phyloP scores from a whole-genome alignment of 2,888 invertebrate species.

The Aethes cnicana region DNA sequence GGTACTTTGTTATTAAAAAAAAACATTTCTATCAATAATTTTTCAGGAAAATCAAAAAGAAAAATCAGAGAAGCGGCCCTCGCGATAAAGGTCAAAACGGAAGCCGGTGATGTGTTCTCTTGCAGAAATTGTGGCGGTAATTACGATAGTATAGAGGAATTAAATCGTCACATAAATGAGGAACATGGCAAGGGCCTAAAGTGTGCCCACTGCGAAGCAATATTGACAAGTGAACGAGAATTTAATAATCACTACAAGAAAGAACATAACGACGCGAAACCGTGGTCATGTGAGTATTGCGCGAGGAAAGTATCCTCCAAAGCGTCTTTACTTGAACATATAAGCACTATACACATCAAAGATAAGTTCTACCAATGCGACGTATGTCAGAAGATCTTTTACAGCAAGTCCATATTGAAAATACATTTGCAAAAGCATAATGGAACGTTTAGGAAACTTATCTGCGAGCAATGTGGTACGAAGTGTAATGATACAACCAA shows the following conservation, averaged over 20 bases:
- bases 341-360: constrained; percentile 14
- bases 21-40: too few relatives aligned
- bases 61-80: constrained; percentile 14
- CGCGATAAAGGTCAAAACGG: constrained; percentile 21
- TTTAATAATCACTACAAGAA: constrained; percentile 1
- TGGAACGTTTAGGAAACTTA: constrained; percentile 23
- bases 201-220: constrained; percentile 7
- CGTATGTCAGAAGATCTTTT: constrained; percentile 12
- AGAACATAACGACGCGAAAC: constrained; percentile 6
- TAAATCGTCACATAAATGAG: constrained; percentile 9
- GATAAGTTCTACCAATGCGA: constrained; percentile 18
- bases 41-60: constrained; percentile 18
- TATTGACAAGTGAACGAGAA: neutral
- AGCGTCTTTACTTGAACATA: neutral
- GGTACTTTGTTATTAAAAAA: constrained; percentile 1
- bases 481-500: constrained; percentile 14
- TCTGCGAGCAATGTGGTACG: constrained; percentile 22
- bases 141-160: constrained; percentile 11
- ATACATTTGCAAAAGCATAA: constrained; percentile 18
- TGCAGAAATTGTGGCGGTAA: constrained; percentile 17
- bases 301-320: neutral
- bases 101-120: constrained; percentile 16
- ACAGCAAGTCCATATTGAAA: constrained; percentile 6
- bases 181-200: constrained; percentile 11
- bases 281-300: constrained; percentile 11